Evolutionary conservation across 2,797 vertebrate genomes (phyloP).

Genomic region (Lutjanus campechanus): DNA sequence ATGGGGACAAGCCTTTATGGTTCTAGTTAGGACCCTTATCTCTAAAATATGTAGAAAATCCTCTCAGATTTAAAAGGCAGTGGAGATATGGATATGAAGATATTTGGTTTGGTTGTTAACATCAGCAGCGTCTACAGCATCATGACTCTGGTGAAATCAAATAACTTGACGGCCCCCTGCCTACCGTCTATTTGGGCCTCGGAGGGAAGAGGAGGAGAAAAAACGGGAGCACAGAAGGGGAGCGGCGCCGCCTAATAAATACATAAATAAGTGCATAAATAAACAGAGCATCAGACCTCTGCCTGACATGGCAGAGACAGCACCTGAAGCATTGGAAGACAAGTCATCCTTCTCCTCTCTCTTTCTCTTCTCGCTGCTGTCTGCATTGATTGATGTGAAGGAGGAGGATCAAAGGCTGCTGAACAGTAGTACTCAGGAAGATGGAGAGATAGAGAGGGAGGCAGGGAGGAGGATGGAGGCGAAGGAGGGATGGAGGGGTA

Average conservation of each 20-base stretch:
- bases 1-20: too few species aligned
- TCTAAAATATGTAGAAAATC: constrained; percentile 18
- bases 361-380: constrained; percentile 67
- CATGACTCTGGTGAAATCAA: constrained; percentile 74
- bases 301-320: constrained; percentile 78
- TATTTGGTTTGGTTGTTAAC: constrained; percentile 48
- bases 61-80: constrained; percentile 42
- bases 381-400: constrained; percentile 80
- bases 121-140: constrained; percentile 59
- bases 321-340: constrained; percentile 79
- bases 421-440: constrained; percentile 75
- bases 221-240: constrained; percentile 38
- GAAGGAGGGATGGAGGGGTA: constrained; percentile 35
- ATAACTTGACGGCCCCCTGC: constrained; percentile 74
- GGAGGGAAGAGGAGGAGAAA: constrained; percentile 25
- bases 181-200: constrained; percentile 50
- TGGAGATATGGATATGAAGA: constrained; percentile 42
- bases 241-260: constrained; percentile 77
- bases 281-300: constrained; percentile 77
- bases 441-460: constrained; percentile 70
- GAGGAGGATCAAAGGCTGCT: constrained; percentile 80
- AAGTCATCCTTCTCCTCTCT: constrained; percentile 63
- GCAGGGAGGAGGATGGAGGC: constrained; percentile 40
- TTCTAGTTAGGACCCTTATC: too few species aligned
- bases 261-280: constrained; percentile 83